Conservation (phyloP, 2,888 invertebrate genomes). For the Tiphia femorata region DNA sequence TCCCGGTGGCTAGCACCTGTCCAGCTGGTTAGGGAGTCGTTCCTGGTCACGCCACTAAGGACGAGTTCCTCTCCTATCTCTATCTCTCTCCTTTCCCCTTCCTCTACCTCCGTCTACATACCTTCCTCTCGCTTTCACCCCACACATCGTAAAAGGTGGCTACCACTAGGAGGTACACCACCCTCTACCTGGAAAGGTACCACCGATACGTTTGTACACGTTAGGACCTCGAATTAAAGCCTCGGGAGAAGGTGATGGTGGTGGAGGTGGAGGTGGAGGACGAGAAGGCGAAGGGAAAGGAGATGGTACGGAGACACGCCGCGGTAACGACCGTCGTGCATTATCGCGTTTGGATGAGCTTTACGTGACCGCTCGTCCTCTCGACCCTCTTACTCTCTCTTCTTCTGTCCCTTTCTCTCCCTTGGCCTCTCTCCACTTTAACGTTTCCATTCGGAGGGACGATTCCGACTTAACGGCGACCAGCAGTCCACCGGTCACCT, state of each 20-base stretch:
- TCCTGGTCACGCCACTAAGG: slow-evolving; percentile 50
- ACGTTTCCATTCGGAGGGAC: slow-evolving; percentile 49
- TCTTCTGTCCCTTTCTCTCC: no score
- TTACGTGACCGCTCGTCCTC: slow-evolving; percentile 36
- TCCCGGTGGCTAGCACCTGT: slow-evolving; percentile 43
- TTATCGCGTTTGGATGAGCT: slow-evolving; percentile 48
- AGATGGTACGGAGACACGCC: slow-evolving; percentile 51
- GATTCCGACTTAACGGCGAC: no score
- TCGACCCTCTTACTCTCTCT: no score
- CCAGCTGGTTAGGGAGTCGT: slow-evolving; percentile 37
- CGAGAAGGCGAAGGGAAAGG: no score
- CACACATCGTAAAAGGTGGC: no score
- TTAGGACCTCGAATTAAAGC: slow-evolving; percentile 41
- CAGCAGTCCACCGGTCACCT: no score
- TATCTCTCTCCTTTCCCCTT: no score
- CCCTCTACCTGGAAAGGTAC: no score
- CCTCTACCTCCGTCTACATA: no score
- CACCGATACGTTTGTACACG: slow-evolving; percentile 7
- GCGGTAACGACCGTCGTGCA: slow-evolving; percentile 40
- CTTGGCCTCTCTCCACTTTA: slow-evolving; percentile 42
- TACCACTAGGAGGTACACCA: no score
- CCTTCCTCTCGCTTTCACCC: no score
- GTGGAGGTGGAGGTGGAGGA: no score
- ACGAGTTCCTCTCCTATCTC: slow-evolving; percentile 23
- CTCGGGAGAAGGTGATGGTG: slow-evolving; percentile 34